Evolutionary conservation across 2,113 vertebrate species (phyloP).

Genomic region (Camelus dromedarius): DNA sequence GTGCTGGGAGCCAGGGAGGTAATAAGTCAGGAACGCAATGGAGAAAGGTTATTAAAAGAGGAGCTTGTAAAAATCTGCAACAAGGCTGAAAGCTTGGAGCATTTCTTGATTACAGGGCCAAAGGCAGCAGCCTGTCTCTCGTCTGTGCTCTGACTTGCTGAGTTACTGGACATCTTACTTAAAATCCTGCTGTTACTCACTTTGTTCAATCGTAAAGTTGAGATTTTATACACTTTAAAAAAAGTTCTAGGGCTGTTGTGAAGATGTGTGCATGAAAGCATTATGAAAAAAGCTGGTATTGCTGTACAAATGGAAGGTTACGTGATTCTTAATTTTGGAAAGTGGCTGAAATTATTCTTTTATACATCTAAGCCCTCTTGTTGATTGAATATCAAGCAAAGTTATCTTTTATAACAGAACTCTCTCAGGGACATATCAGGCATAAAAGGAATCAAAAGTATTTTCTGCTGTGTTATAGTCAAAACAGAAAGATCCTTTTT

Average conservation of each 20-base stretch:
- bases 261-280: slow-evolving; percentile 7
- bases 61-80: slow-evolving; percentile 71
- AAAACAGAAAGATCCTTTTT: slow-evolving; percentile 41
- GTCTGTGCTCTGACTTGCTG: slow-evolving; percentile 12
- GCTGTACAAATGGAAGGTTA: not conserved
- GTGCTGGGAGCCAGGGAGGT: slow-evolving; percentile 62
- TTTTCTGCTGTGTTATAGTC: not conserved
- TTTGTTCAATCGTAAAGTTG: slow-evolving; percentile 45
- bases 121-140: slow-evolving; percentile 11
- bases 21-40: slow-evolving; percentile 74
- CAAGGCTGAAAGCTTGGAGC: slow-evolving; percentile 31
- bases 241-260: not conserved
- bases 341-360: slow-evolving; percentile 52
- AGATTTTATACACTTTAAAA: slow-evolving; percentile 52
- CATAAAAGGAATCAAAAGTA: slow-evolving; percentile 27
- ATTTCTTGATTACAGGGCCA: slow-evolving; percentile 49
- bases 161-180: slow-evolving; percentile 56
- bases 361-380: not conserved
- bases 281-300: not conserved
- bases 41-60: slow-evolving; percentile 76
- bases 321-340: slow-evolving; percentile 66
- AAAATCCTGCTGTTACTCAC: slow-evolving; percentile 48
- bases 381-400: slow-evolving; percentile 50
- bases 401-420: slow-evolving; percentile 53
- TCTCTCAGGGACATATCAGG: slow-evolving; percentile 6